Evolutionary conservation across 2,797 vertebrate genomes (phyloP), one percentile per base, ranked within the genome.

Genomic region (Characodon lateralis): DNA sequence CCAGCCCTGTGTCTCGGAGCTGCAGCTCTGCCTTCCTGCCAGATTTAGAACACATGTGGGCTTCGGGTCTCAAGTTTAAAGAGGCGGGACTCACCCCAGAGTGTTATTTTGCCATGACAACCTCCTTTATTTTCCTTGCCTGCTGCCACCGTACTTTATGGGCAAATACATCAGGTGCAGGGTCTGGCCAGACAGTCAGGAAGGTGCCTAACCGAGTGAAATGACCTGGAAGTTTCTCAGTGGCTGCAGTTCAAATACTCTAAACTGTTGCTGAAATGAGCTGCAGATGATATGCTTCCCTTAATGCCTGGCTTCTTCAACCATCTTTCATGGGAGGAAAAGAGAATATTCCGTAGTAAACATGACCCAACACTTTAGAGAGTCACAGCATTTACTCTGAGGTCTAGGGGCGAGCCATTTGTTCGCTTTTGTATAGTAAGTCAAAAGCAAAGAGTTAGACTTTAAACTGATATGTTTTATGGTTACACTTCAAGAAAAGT

Each of bases 11-110:
- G 74, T 89, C 87, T 94, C 93, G 71, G 31, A 75, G 71, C 69
- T 65, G 51, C 91, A 93, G 95, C 95, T 94, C 85, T 78, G 87
- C 85, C 95, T 93, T 93, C 93, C 91, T 92, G 95, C 95, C 96
- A 96, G 93, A 95, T 78, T 95, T 95, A 95, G 95, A 96, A 85
- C 90, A 96, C 91, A 92, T 90, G 88, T 89, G 87, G 89, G 80
- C 61, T 72, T 71, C 58, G 73, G 87, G 79, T 87, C 71, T 84
- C 59, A 87, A 89, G 86, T 87, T 91, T 79, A 74, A 89, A 82
- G 90, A 81, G 93, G 93, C 77, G 80, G 90, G 89, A 50, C 88
- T 82, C 81, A 56, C 5, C 24, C 28, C 1, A 35, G 70, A 83
- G 80, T 88, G 81, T 82, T 83, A 69, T 89, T 88, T 87, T 86